Conservation (phyloP, 2,888 invertebrate species). For the Meiosimyza platycephala region DNA sequence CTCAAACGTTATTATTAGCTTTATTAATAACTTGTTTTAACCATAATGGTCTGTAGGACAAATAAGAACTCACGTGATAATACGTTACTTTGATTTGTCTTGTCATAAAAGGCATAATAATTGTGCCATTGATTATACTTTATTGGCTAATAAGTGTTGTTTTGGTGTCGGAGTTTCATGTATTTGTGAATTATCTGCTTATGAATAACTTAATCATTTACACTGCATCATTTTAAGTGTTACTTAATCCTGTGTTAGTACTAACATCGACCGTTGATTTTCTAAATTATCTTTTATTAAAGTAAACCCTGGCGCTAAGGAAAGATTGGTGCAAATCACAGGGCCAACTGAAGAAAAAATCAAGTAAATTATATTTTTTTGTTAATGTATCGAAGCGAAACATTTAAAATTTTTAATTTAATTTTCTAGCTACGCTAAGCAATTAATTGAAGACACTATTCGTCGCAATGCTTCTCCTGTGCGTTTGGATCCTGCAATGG, state of each 20-base stretch:
- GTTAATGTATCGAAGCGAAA: neutral
- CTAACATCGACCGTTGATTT: too few species aligned
- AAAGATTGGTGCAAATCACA: slow-evolving; percentile 94
- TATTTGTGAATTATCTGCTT: slow-evolving; percentile 13
- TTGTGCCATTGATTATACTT: too few species aligned
- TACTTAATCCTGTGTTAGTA: too few species aligned
- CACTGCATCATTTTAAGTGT: neutral
- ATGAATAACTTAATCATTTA: neutral
- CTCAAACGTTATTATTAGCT: too few species aligned
- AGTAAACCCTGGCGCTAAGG: slow-evolving; percentile 95
- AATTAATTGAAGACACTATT: slow-evolving; percentile 94
- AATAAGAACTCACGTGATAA: too few species aligned
- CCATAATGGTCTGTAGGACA: too few species aligned
- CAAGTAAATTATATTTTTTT: slow-evolving; percentile 72
- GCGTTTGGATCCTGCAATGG: slow-evolving; percentile 73
- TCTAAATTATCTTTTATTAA: slow-evolving; percentile 7
- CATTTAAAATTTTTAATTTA: slow-evolving; percentile 11
- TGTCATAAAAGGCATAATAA: too few species aligned
- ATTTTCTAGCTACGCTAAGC: slow-evolving; percentile 82
- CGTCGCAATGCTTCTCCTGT: slow-evolving; percentile 94
- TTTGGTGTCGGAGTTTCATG: slow-evolving; percentile 19
- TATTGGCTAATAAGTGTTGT: too few species aligned
- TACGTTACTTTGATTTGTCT: too few species aligned
- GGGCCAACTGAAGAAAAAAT: slow-evolving; percentile 94
- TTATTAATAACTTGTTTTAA: too few species aligned